These are phyloP conservation scores for Podarcis lilfordi DNA, from an alignment of 2,797 vertebrate genomes.

Conservation along the genomic window DNA sequence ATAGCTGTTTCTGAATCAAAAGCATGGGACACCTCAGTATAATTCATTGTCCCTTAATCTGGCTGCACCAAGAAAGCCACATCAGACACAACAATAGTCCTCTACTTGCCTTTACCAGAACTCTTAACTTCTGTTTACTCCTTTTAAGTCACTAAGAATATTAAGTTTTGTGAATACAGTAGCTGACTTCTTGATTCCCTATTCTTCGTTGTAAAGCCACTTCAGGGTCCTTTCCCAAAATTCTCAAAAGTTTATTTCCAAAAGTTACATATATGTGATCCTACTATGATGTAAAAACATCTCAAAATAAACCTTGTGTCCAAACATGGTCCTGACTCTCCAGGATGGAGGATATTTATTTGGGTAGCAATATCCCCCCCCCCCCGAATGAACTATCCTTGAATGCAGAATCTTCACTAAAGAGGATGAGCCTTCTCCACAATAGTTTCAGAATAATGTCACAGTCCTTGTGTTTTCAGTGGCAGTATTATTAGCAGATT, in stretches of 20 bases:
- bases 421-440: neutral
- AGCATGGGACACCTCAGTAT: neutral
- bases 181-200: neutral
- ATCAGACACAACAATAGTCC: neutral
- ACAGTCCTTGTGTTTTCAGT: neutral
- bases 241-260: neutral
- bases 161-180: neutral
- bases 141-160: neutral
- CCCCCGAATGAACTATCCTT: accelerated
- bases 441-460: neutral
- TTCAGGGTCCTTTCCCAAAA: neutral
- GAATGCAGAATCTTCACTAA: neutral
- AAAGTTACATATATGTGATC: neutral
- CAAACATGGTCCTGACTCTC: neutral
- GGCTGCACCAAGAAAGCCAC: neutral
- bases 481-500: neutral
- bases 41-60: neutral
- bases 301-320: slow-evolving; percentile 3
- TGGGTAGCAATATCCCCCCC: neutral
- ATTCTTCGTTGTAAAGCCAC: neutral
- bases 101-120: neutral
- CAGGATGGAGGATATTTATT: neutral
- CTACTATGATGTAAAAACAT: neutral
- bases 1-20: neutral
- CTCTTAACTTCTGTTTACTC: neutral